Evolutionary conservation across 2,113 vertebrate species (phyloP), one percentile per base, ranked within the genome.

Genomic region (Lycocorax pyrrhopterus): DNA sequence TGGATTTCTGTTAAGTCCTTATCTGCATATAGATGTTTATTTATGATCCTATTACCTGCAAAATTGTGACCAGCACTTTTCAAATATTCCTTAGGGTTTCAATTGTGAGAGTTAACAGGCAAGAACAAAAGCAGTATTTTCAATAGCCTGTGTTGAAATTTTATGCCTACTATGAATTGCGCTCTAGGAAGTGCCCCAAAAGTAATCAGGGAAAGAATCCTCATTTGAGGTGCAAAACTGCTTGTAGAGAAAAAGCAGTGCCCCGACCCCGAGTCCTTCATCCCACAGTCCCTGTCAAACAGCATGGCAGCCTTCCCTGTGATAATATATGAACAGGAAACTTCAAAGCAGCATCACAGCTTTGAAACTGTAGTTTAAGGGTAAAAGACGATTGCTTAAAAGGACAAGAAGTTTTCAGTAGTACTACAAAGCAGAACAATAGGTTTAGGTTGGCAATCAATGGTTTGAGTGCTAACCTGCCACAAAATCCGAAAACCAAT

Each of bases 21-120:
- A 93, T 95, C 94, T 95, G 81, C 91, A 93, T 80, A 91, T 2
- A 90, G 81, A 95, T 94, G 84, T 94, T 95, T 96, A 92, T 95
- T 97, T 96, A 95, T 91, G 91, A 96, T 83, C 87, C 78, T 85
- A 91, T 96, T 96, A 96, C 78, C 51, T 47, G 17, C 6, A 1
- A 91, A 96, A 95, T 22, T 94, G 93, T 93, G 94, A 87, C 95
- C 85, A 74, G 67, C 0, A 1, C 71, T 91, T 95, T 82, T 68
- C 72, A 68, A 68, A 79, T 93, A 96, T 88, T 94, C 94, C 91
- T 92, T 76, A 74, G 92, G 83, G 94, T 74, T 92, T 96, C 89
- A 94, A 63, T 76, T 90, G 71, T 74, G 53, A 94, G 82, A 93
- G 51, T 80, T 96, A 94, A 84, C 62, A 85, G 74, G 87, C 77